phyloP scores from a whole-genome alignment of 2,113 vertebrate species.

The Psilopogon haemacephalus region DNA sequence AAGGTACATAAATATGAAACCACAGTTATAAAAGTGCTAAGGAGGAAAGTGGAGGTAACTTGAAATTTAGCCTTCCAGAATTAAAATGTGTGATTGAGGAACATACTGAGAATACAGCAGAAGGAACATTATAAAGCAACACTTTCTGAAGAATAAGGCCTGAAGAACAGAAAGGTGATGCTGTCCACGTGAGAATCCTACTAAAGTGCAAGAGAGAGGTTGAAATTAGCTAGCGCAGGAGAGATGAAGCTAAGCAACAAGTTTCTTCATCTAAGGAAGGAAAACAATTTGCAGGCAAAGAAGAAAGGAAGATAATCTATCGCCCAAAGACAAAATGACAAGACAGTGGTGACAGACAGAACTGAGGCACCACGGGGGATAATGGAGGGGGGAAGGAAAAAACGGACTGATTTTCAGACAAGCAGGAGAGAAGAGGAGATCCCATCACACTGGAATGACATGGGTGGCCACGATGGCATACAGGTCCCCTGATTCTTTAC shows the following conservation, averaged over 20 bases:
- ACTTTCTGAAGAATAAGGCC: neutral
- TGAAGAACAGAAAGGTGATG: neutral
- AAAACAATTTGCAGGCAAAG: conserved; percentile 19
- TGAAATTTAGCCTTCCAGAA: neutral
- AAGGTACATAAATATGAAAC: neutral
- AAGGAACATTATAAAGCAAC: neutral
- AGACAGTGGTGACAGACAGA: neutral
- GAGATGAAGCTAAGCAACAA: neutral
- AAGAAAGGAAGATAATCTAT: conserved; percentile 47
- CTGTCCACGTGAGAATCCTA: neutral
- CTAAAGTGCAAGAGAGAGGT: neutral
- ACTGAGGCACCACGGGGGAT: neutral
- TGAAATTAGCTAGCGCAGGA: neutral
- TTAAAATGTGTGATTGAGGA: neutral
- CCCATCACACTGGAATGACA: neutral
- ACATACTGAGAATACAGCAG: neutral
- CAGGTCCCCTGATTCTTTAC: neutral
- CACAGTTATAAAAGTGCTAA: neutral
- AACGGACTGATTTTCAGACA: neutral
- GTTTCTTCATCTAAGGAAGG: neutral
- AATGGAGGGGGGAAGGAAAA: neutral
- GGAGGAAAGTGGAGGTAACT: neutral
- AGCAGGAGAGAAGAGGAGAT: neutral
- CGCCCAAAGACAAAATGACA: conserved; percentile 19
- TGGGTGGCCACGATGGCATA: neutral